Base-by-base conservation (phyloP, 2,797 vertebrate species). In the Eutrigla gurnardus region DNA sequence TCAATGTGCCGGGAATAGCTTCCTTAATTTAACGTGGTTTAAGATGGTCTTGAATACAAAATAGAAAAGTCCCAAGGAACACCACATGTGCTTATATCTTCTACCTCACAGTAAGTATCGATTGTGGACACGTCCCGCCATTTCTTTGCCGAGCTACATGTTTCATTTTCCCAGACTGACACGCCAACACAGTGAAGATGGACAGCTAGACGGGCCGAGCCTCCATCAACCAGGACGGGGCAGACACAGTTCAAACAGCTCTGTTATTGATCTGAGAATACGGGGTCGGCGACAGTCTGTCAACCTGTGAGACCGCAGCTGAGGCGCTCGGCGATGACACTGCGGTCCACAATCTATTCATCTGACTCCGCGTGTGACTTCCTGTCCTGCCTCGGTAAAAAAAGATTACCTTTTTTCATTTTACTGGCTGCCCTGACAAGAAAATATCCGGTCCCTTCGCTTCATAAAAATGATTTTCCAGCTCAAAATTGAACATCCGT, bases 231-330 rank as follows among this genome's bases (percentile, higher is more conserved):
- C 42, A 1, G 15, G 62, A 25, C 33, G 2, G 7, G 10, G 35
- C 50, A 7, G 78, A 77, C 58, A 69, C 58, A 70, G 75, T 39
- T 72, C 60, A 65, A 68, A 73, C 76, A 58, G 69, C 72, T 67
- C 81, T 12, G 60, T 62, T 78, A 87, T 82, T 77, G 80, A 87
- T 82, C 53, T 36, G 43, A 67, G 65, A 71, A 72, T n/a, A 53
- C 15, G 32, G 12, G 4, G 10, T 47, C 1, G 17, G 43, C 69
- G 82, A 74, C 76, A 75, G 70, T 49, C 49, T 72, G 76, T 78
- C 78, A 77, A 32, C 78, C 36, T 36, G 70, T 55, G 73, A 74
- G 71, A 68, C 39, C 65, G 7, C 73, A 49, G 18, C 55, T 40
- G 57, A 72, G 52, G 69, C 3, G 46, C 61, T 18, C 25, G 18